Conservation (phyloP, 37 sponge, comb jelly and placozoan species). For the Beroe ovata region DNA sequence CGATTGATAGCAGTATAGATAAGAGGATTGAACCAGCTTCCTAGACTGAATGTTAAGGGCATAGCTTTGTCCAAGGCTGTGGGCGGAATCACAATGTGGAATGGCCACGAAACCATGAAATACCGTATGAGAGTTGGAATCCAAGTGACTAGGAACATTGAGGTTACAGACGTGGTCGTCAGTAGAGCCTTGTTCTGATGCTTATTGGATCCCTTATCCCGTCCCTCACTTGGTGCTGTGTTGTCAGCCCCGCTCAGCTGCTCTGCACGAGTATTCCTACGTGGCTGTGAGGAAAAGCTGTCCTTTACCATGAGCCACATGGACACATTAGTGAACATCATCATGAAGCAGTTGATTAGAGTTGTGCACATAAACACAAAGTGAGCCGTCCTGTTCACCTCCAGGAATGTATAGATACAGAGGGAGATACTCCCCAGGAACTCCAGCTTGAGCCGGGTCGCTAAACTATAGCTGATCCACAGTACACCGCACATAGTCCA, state of each 20-base stretch:
- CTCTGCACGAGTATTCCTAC: not conserved
- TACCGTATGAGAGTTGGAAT: constrained; percentile 26
- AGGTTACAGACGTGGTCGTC: not conserved
- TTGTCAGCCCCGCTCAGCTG: not conserved
- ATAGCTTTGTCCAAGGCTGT: not conserved
- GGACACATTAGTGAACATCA: constrained; percentile 15
- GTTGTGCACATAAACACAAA: constrained; percentile 47
- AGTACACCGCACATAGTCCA: not conserved
- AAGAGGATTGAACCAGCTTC: constrained; percentile 21
- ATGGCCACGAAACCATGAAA: constrained; percentile 39
- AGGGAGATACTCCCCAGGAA: not conserved
- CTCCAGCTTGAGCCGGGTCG: not conserved
- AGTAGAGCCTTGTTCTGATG: constrained; percentile 43
- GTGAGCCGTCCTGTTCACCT: not conserved
- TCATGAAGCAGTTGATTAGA: not conserved
- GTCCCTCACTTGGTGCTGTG: not conserved
- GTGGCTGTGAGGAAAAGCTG: not conserved
- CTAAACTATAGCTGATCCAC: not conserved
- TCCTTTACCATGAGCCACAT: constrained; percentile 39
- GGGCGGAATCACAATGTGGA: not conserved
- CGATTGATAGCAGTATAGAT: constrained; percentile 9
- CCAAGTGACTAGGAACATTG: constrained; percentile 43
- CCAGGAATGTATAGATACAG: constrained; percentile 30
- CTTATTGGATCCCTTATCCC: not conserved
- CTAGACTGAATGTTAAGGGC: constrained; percentile 41